Conservation (phyloP, 2,113 vertebrate species). For the Platysternon megacephalum region DNA sequence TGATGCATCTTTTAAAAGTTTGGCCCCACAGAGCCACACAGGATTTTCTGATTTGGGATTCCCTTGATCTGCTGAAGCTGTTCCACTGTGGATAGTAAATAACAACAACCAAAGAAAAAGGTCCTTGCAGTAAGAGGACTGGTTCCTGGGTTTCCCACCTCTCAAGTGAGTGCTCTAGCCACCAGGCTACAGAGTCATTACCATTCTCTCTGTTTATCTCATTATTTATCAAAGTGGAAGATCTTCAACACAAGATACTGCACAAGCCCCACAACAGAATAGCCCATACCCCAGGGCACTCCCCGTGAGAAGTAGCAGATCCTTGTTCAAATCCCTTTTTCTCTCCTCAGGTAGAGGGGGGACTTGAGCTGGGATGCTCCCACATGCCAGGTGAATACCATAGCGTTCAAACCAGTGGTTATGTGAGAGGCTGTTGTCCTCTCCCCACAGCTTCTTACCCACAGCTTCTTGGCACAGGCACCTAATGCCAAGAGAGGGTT, state of each 20-base stretch:
- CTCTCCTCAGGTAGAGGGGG: not conserved
- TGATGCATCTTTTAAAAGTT: not conserved
- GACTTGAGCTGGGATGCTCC: not conserved
- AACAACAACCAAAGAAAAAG: not conserved
- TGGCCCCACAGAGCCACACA: not conserved
- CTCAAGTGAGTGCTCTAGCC: not conserved
- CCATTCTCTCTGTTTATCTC: not conserved
- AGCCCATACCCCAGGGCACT: not conserved
- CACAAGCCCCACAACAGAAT: not conserved
- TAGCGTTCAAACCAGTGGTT: not conserved
- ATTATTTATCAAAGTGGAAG: not conserved
- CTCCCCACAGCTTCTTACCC: not conserved
- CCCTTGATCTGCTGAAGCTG: too few relatives aligned
- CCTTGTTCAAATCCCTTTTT: not conserved
- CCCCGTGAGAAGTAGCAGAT: not conserved
- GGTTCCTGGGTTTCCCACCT: not conserved
- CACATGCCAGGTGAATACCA: too few relatives aligned
- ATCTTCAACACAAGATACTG: not conserved
- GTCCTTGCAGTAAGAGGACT: not conserved
- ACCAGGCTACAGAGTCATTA: not conserved
- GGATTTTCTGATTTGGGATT: not conserved
- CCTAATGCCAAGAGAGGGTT: not conserved
- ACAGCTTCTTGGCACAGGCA: not conserved
- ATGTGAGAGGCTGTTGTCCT: not conserved
- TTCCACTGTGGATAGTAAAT: not conserved